Conservation (phyloP, 2,113 vertebrate species). For the Ellobius talpinus region DNA sequence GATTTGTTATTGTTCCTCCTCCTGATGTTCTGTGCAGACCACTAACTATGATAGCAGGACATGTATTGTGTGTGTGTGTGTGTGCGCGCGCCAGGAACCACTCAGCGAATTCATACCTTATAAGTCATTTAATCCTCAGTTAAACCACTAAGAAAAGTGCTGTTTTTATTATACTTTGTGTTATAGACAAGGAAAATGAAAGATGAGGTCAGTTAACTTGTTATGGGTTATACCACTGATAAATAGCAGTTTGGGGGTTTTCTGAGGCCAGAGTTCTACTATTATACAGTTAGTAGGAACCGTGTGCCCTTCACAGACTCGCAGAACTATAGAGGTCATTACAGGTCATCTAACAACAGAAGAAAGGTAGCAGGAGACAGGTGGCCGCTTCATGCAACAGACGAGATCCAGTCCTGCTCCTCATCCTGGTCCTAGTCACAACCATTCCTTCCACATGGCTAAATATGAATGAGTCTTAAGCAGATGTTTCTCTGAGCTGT, state of each 20-base stretch:
- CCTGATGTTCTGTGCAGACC: slow-evolving; percentile 10
- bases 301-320: not conserved
- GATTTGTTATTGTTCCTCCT: not conserved
- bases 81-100: not conserved
- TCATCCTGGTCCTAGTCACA: not conserved
- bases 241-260: not conserved
- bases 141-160: not conserved
- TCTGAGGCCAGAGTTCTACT: not conserved
- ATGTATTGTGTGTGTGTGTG: not conserved
- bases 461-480: not conserved
- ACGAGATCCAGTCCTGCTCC: not conserved
- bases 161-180: slow-evolving; percentile 38
- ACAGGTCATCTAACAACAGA: not conserved
- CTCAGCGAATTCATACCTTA: not conserved
- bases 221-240: not conserved
- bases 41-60: not conserved
- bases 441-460: not conserved
- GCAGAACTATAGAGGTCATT: not conserved
- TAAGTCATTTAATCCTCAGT: slow-evolving; percentile 26
- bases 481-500: not conserved
- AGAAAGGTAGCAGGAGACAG: not conserved
- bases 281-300: not conserved
- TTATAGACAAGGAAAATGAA: slow-evolving; percentile 20
- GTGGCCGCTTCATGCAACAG: not conserved
- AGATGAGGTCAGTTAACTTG: not conserved